Conservation (phyloP, 1,140 invertebrate species). For the Drosophila paulistorum region DNA sequence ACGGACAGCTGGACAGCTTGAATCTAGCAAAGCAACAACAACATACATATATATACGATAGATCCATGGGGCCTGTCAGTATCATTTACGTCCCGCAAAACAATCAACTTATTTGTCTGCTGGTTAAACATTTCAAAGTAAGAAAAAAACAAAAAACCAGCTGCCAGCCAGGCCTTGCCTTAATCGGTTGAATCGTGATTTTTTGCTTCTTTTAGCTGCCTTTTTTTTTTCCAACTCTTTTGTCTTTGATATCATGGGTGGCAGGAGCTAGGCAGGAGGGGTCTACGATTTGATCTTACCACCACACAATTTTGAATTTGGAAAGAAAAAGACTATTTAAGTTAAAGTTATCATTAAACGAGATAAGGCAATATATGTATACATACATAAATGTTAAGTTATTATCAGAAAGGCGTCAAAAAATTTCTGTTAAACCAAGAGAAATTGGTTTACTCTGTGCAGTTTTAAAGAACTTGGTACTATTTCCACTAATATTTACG, state of each 20-base stretch:
- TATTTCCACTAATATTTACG: neutral
- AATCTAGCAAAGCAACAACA: neutral
- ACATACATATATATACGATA: neutral
- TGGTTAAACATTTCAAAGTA: constrained; percentile 61
- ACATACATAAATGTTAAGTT: too few species aligned
- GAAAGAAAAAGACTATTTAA: too few species aligned
- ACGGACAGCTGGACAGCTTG: constrained; percentile 29
- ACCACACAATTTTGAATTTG: neutral
- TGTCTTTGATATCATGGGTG: neutral
- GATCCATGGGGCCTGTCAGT: constrained; percentile 54
- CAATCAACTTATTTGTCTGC: constrained; percentile 77
- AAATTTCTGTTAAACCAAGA: too few species aligned
- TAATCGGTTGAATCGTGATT: constrained; percentile 50
- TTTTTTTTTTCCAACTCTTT: constrained; percentile 34
- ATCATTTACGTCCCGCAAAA: constrained; percentile 73
- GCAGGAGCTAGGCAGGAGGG: neutral
- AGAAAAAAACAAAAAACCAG: constrained; percentile 16
- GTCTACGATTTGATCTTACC: neutral
- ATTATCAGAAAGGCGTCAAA: too few species aligned
- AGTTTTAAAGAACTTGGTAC: neutral
- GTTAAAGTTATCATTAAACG: too few species aligned
- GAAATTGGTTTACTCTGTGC: neutral
- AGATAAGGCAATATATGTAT: too few species aligned
- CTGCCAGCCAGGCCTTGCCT: constrained; percentile 40
- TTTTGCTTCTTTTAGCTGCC: constrained; percentile 18